Conservation (phyloP, 2,113 vertebrate genomes). For the Cyrtonyx montezumae region DNA sequence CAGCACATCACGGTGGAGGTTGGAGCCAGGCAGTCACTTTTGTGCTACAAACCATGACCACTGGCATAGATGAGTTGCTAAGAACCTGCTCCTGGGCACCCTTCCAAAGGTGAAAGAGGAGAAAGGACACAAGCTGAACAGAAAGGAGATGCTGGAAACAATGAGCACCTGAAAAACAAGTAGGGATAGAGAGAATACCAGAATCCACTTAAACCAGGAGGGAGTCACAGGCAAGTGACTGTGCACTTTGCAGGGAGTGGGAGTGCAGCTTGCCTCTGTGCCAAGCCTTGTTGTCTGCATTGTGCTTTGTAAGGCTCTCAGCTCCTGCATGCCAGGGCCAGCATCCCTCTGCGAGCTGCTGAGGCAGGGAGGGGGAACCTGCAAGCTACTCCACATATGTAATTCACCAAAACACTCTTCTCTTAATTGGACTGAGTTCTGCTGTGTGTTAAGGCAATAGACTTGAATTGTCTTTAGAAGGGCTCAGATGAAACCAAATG, state of each 20-base stretch:
- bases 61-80: not conserved
- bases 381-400: not conserved
- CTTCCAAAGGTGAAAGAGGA: not conserved
- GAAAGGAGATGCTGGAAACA: not conserved
- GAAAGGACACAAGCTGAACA: not conserved
- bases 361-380: not conserved
- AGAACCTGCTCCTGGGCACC: not conserved
- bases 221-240: not conserved
- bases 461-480: accelerated
- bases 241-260: constrained; percentile 32
- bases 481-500: not conserved
- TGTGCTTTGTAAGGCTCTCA: not conserved
- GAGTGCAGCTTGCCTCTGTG: not conserved
- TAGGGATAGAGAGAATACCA: not conserved
- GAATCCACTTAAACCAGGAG: not conserved
- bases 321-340: not conserved
- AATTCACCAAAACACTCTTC: not conserved
- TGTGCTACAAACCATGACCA: not conserved
- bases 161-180: accelerated
- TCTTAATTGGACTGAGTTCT: not conserved
- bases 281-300: constrained; percentile 52
- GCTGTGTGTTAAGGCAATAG: not conserved
- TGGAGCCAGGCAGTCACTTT: not conserved
- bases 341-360: not conserved
- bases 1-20: accelerated